These are phyloP conservation scores for Probosciger aterrimus DNA, from an alignment of 2,113 vertebrate species.

Conservation along the genomic window DNA sequence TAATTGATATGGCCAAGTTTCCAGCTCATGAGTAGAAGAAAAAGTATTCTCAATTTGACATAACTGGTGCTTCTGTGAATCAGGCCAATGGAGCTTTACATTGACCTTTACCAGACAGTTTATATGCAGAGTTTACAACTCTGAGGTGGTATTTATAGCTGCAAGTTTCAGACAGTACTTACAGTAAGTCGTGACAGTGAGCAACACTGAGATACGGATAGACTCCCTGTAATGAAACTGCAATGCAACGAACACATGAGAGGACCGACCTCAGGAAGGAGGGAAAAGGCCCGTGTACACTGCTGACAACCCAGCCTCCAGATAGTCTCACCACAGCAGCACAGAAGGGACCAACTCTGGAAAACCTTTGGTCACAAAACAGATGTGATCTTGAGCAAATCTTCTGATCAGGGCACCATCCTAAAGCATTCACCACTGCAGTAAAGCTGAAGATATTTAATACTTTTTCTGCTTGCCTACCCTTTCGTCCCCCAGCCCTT, in stretches of 20 bases:
- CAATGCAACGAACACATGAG: neutral
- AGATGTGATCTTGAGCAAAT: neutral
- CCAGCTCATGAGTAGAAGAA: neutral
- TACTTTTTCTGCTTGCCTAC: neutral
- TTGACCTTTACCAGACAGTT: neutral
- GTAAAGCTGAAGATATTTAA: neutral
- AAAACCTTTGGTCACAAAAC: neutral
- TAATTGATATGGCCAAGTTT: neutral
- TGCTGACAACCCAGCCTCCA: neutral
- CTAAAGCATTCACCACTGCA: neutral
- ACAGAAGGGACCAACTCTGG: neutral
- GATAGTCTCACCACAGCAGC: neutral
- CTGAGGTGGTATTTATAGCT: neutral
- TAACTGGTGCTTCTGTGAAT: neutral
- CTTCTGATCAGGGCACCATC: neutral
- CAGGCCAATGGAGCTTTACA: neutral
- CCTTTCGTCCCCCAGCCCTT: neutral
- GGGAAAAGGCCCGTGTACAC: fast-evolving
- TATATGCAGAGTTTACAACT: neutral
- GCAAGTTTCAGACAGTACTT: neutral
- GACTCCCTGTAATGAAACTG: neutral
- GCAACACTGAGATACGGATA: neutral
- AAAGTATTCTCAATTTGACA: neutral
- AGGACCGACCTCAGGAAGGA: fast-evolving
- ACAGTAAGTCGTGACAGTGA: neutral